Percentiles rank a stretch among this genome's conserved stretches.
These are phyloP conservation scores for Sebastes oblongus DNA, from an alignment of 2,797 vertebrate species.

Conservation along the genomic window DNA sequence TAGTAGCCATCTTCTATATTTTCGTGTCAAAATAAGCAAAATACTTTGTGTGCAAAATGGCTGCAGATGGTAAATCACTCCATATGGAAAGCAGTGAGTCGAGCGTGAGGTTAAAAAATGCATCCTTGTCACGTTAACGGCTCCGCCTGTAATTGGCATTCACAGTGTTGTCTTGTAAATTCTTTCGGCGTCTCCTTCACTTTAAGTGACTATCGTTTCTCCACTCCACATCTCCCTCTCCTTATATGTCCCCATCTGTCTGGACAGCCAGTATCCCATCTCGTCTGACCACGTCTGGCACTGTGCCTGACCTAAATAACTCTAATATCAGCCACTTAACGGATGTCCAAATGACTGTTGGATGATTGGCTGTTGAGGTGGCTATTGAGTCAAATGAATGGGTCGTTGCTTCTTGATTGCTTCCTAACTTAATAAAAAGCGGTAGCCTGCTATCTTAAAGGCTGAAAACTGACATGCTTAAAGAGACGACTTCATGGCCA, in stretches of 20 bases:
- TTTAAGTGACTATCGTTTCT: conserved; percentile 37
- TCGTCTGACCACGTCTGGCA: conserved; percentile 49
- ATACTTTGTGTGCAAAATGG: conserved; percentile 11
- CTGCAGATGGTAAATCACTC: conserved; percentile 15
- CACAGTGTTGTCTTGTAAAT: conserved; percentile 51
- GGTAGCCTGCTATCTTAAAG: not conserved
- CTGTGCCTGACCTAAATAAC: conserved; percentile 67
- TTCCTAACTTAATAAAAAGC: conserved; percentile 4
- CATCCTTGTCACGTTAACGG: conserved; percentile 41
- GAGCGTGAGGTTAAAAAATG: conserved; percentile 7
- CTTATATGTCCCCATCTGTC: conserved; percentile 54
- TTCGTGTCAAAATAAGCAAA: conserved; percentile 1
- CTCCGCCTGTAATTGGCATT: conserved; percentile 42
- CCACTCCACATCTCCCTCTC: conserved; percentile 29
- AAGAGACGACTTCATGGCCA: conserved; percentile 10
- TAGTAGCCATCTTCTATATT: not conserved
- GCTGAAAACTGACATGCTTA: conserved; percentile 20
- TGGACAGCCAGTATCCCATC: conserved; percentile 33
- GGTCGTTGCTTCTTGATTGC: conserved; percentile 3
- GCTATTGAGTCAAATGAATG: conserved; percentile 3
- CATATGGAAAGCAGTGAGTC: conserved; percentile 2
- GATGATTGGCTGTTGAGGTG: conserved; percentile 35
- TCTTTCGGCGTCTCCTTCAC: conserved; percentile 31
- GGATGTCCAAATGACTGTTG: conserved; percentile 15
- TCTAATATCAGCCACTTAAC: conserved; percentile 54